These are phyloP conservation scores for Mesembrinibis cayennensis DNA, from an alignment of 2,113 vertebrate species.

Conservation along the genomic window DNA sequence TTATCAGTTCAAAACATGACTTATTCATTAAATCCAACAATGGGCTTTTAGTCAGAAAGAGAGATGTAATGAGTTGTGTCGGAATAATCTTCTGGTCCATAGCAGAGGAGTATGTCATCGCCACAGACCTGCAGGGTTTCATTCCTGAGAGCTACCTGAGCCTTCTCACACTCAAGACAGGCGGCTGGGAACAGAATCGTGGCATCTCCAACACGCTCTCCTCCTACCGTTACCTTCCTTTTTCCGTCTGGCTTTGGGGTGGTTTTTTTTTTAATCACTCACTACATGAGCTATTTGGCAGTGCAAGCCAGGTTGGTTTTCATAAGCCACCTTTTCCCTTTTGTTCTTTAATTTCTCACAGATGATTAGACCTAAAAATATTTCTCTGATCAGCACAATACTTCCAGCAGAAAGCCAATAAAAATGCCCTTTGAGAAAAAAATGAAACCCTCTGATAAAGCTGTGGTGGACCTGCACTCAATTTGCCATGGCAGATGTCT, in stretches of 20 bases:
- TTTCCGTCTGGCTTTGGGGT: neutral
- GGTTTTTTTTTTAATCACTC: neutral
- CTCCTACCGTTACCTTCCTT: neutral
- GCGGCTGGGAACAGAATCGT: fast-evolving
- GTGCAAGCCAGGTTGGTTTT: neutral
- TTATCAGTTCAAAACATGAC: constrained; percentile 37
- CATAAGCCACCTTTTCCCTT: neutral
- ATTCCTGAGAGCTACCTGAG: constrained; percentile 12
- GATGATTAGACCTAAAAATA: neutral
- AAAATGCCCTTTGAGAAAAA: neutral
- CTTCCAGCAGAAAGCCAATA: neutral
- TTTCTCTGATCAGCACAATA: neutral
- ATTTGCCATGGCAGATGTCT: neutral
- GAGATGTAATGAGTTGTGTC: neutral
- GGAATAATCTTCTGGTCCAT: neutral
- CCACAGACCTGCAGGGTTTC: constrained; percentile 35
- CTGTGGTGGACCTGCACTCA: neutral
- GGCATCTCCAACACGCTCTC: neutral
- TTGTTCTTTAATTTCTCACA: neutral
- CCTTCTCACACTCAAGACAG: neutral
- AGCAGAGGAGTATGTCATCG: neutral
- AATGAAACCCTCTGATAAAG: neutral
- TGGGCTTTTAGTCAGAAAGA: constrained; percentile 20
- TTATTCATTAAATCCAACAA: constrained; percentile 45
- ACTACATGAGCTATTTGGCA: neutral